phyloP scores from a whole-genome alignment of 2,888 invertebrate species.

The Amblyjoppa proteus region DNA sequence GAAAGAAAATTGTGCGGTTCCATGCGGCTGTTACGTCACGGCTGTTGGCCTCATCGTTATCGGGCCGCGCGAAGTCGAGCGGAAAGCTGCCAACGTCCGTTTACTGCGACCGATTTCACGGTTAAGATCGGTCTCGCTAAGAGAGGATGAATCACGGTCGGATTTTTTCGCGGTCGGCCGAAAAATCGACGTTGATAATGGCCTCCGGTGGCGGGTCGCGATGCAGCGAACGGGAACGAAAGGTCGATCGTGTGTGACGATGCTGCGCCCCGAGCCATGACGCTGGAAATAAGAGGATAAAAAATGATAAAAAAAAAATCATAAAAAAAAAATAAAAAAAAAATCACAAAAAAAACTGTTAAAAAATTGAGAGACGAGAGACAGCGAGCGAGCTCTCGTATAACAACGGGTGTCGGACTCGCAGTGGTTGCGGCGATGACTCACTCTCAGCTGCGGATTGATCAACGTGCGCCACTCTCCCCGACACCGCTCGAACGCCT shows the following conservation, averaged over 20 bases:
- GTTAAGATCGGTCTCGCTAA: constrained; percentile 42
- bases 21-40: too few relatives aligned
- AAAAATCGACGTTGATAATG: constrained; percentile 47
- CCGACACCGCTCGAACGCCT: constrained; percentile 41
- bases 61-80: too few relatives aligned
- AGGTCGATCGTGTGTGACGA: constrained; percentile 61
- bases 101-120: not conserved
- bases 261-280: constrained; percentile 37
- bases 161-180: constrained; percentile 44
- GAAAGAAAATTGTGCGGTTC: too few relatives aligned
- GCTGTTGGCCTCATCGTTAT: too few relatives aligned
- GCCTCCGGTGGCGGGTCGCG: not conserved
- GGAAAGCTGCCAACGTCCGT: not conserved
- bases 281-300: constrained; percentile 53
- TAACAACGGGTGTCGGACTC: constrained; percentile 45
- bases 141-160: not conserved
- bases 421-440: constrained; percentile 42
- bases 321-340: constrained; percentile 13
- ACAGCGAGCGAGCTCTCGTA: constrained; percentile 9
- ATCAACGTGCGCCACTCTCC: constrained; percentile 51
- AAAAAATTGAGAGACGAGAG: constrained; percentile 49
- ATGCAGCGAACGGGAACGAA: constrained; percentile 60
- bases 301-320: constrained; percentile 26
- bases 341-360: constrained; percentile 26
- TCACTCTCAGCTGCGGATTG: constrained; percentile 62